A percentile compares a stretch with the other conserved stretches of the same genome.
phyloP scores from a whole-genome alignment of 2,113 vertebrate genomes.

The Gallinago paraguaiae region DNA sequence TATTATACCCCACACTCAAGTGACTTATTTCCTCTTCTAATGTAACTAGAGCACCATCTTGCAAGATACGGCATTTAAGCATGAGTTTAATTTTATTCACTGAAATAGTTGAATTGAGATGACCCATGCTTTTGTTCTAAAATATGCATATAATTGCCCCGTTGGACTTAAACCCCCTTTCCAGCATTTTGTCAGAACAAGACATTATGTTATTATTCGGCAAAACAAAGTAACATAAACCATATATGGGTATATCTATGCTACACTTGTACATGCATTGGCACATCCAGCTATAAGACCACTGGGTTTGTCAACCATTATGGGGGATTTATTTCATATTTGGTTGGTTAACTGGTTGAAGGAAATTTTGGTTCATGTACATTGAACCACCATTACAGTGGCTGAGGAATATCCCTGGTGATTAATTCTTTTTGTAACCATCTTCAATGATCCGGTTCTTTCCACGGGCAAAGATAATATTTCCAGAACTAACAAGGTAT shows the following conservation, averaged over 20 bases:
- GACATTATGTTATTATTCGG: neutral
- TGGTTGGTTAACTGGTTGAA: neutral
- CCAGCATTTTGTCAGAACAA: neutral
- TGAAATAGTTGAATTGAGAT: neutral
- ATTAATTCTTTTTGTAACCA: slow-evolving; percentile 35
- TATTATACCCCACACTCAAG: neutral
- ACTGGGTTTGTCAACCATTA: neutral
- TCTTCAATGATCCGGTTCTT: neutral
- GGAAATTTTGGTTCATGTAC: neutral
- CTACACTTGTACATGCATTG: neutral
- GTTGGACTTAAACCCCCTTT: neutral
- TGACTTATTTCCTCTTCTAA: neutral
- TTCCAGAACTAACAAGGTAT: neutral
- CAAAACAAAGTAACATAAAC: neutral
- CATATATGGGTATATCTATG: accelerated
- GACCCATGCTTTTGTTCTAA: neutral
- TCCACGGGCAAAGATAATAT: neutral
- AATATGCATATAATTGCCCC: neutral
- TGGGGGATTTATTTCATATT: neutral
- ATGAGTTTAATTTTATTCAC: neutral
- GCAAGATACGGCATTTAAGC: neutral
- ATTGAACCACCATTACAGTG: neutral
- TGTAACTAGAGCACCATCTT: neutral
- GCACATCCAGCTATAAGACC: neutral
- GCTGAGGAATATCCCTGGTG: neutral